A percentile compares a stretch with the other conserved stretches of the same genome.
Evolutionary conservation across 2,113 vertebrate species (phyloP).

Genomic region (Dinomys branickii): DNA sequence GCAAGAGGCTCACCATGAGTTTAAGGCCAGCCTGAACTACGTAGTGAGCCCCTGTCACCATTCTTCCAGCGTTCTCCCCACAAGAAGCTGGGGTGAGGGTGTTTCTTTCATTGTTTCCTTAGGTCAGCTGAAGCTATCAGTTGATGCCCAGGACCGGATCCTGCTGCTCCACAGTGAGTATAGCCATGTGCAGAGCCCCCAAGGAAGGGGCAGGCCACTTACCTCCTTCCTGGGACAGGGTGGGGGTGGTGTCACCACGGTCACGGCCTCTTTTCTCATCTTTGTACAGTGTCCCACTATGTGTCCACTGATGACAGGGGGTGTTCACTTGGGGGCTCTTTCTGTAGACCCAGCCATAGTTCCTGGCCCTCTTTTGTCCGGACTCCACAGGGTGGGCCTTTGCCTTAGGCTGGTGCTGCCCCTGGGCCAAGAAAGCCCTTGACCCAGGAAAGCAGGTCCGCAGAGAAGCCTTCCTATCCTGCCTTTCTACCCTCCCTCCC

Average conservation of each 20-base stretch:
- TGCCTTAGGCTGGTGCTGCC: background rate
- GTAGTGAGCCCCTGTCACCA: fast-evolving
- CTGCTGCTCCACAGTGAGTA: slow-evolving; percentile 87
- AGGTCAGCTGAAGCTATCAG: slow-evolving; percentile 89
- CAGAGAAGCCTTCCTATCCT: background rate
- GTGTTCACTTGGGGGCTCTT: background rate
- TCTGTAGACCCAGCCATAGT: background rate
- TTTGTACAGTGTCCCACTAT: background rate
- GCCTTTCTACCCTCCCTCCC: background rate
- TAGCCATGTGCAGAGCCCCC: fast-evolving
- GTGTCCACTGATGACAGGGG: background rate
- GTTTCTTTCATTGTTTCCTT: slow-evolving; percentile 20
- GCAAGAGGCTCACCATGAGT: background rate
- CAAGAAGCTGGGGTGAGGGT: background rate
- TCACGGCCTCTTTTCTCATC: background rate
- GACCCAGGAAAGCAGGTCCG: background rate
- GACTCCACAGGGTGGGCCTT: background rate
- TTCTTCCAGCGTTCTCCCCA: background rate
- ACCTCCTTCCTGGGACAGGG: background rate
- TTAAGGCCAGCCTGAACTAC: background rate
- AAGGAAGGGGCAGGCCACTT: background rate
- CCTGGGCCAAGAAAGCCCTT: background rate
- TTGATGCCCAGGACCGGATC: slow-evolving; percentile 70
- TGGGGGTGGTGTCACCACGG: background rate
- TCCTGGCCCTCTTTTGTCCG: background rate